Evolutionary conservation across 2,113 vertebrate species (phyloP).

Genomic region (Tachuris rubrigastra): DNA sequence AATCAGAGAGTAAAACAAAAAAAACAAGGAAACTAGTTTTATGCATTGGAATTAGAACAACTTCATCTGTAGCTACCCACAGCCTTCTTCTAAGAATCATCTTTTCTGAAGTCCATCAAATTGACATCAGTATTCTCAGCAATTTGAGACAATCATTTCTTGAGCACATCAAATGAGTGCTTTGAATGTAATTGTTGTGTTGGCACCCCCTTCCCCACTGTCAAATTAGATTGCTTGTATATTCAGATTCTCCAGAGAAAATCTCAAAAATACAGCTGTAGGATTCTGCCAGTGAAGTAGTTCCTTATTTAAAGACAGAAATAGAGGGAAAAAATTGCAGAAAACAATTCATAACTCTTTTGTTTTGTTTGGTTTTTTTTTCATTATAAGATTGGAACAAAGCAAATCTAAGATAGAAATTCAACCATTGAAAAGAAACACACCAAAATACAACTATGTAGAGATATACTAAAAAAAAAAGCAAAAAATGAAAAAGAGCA

Average conservation of each 20-base stretch:
- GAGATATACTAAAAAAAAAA: conserved; percentile 80
- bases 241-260: background rate
- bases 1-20: conserved; percentile 74
- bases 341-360: conserved; percentile 81
- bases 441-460: conserved; percentile 76
- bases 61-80: conserved; percentile 79
- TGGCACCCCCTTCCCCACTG: background rate
- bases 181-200: background rate
- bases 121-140: background rate
- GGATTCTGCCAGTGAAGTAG: conserved; percentile 80
- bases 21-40: conserved; percentile 74
- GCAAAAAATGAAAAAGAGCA: conserved; percentile 77
- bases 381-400: conserved; percentile 77
- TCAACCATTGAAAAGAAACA: conserved; percentile 82
- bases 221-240: conserved; percentile 6
- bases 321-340: conserved; percentile 76
- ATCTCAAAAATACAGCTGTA: conserved; percentile 62
- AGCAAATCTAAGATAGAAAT: conserved; percentile 82
- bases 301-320: conserved; percentile 83
- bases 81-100: conserved; percentile 16
- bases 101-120: conserved; percentile 1
- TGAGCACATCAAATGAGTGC: conserved; percentile 5
- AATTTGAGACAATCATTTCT: background rate
- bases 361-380: conserved; percentile 53
- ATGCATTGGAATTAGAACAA: conserved; percentile 83